These are phyloP conservation scores for Bathynomus jamesi DNA, from an alignment of 1,140 invertebrate genomes.

Conservation along the genomic window DNA sequence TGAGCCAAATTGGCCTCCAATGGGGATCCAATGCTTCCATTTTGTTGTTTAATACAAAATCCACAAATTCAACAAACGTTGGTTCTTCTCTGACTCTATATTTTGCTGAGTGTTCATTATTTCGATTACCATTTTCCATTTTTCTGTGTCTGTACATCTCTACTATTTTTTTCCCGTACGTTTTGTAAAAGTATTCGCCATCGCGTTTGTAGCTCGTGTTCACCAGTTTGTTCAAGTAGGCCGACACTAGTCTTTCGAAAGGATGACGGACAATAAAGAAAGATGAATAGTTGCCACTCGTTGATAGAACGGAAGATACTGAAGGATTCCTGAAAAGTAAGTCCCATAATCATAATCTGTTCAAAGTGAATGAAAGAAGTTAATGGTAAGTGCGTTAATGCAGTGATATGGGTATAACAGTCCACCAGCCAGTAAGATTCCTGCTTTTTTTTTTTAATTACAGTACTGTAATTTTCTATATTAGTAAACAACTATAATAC, in stretches of 20 bases:
- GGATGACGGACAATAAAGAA: conserved; percentile 4
- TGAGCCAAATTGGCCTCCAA: conserved; percentile 7
- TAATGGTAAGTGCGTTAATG: no score
- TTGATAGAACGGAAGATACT: no score
- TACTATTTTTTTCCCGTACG: not conserved
- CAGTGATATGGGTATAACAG: no score
- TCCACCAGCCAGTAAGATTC: no score
- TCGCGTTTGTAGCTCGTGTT: not conserved
- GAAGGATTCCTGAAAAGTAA: no score
- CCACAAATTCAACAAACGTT: conserved; percentile 4
- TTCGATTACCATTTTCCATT: not conserved
- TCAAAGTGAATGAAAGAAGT: no score
- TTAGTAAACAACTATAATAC: no score
- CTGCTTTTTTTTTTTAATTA: no score
- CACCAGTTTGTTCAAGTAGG: conserved; percentile 8
- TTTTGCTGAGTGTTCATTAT: not conserved
- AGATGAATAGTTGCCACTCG: no score
- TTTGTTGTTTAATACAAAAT: not conserved
- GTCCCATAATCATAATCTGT: no score
- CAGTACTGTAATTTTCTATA: no score
- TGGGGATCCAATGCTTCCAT: conserved; percentile 3
- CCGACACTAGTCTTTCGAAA: not conserved
- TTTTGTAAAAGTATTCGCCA: conserved; percentile 5
- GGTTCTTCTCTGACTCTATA: not conserved
- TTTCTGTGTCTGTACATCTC: not conserved